phyloP scores from a whole-genome alignment of 35 echinoderm and acorn worm genomes.

The Acanthaster planci region DNA sequence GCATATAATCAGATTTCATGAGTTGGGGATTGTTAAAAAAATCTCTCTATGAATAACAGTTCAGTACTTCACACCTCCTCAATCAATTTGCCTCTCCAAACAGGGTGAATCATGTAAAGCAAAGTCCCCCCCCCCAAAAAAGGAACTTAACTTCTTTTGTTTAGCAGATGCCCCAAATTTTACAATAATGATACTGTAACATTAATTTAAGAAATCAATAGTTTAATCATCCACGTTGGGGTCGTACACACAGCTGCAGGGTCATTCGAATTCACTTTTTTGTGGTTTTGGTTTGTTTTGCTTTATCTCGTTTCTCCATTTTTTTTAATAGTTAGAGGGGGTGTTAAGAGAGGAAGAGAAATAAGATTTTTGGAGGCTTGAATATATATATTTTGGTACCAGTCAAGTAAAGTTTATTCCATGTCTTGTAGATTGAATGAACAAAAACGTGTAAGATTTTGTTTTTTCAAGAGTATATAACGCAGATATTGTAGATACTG shows the following conservation, averaged over 20 bases:
- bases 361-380: slow-evolving; percentile 44
- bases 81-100: too few species aligned
- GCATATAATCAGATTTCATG: too few species aligned
- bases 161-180: neutral
- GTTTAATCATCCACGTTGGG: neutral
- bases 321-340: neutral
- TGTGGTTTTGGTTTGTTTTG: slow-evolving; percentile 16
- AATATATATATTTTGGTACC: slow-evolving; percentile 59
- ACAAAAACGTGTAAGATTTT: slow-evolving; percentile 18
- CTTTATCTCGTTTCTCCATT: neutral
- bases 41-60: too few species aligned
- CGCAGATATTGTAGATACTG: slow-evolving; percentile 26
- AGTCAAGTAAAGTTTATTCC: slow-evolving; percentile 27
- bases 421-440: slow-evolving; percentile 24
- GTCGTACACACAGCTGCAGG: neutral
- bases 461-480: slow-evolving; percentile 14
- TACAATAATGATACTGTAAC: neutral
- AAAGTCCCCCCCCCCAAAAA: neutral
- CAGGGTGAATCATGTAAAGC: too few species aligned
- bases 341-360: slow-evolving; percentile 10
- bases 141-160: neutral
- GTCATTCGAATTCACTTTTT: slow-evolving; percentile 9
- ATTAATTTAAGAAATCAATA: neutral
- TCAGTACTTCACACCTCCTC: too few species aligned
- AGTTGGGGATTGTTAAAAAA: too few species aligned